phyloP scores from a whole-genome alignment of 2,797 vertebrate genomes.

The Holocentrus rufus region DNA sequence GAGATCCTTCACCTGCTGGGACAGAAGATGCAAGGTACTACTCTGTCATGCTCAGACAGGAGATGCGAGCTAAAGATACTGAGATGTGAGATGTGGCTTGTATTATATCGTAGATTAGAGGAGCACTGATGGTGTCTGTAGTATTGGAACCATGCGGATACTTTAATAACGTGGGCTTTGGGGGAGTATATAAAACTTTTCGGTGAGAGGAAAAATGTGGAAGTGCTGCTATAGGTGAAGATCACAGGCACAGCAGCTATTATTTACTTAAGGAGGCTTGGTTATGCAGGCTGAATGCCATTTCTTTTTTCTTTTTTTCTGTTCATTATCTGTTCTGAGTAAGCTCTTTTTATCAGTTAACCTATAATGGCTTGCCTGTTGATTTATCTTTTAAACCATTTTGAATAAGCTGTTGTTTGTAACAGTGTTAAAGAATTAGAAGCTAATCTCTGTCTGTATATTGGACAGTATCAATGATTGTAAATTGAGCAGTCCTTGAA shows the following conservation, averaged over 20 bases:
- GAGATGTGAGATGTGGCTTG: neutral
- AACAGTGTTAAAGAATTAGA: neutral
- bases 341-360: too few relatives aligned
- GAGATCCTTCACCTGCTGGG: conserved; percentile 91
- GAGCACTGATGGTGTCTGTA: neutral
- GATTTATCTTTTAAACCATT: neutral
- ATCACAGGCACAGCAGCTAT: too few relatives aligned
- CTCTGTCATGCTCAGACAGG: neutral
- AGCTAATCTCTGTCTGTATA: neutral
- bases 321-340: too few relatives aligned
- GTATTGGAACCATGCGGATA: neutral
- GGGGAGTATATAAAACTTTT: neutral
- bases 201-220: neutral
- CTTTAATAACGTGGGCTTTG: neutral
- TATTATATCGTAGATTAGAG: neutral
- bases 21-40: conserved; percentile 89
- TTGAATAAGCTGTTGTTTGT: neutral
- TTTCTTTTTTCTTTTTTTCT: too few relatives aligned
- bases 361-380: too few relatives aligned
- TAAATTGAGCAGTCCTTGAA: neutral
- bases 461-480: neutral
- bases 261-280: too few relatives aligned
- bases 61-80: neutral
- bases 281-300: too few relatives aligned
- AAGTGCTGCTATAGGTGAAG: neutral